Conservation (phyloP, 2,888 invertebrate species). For the Mechanitis mazaeus region DNA sequence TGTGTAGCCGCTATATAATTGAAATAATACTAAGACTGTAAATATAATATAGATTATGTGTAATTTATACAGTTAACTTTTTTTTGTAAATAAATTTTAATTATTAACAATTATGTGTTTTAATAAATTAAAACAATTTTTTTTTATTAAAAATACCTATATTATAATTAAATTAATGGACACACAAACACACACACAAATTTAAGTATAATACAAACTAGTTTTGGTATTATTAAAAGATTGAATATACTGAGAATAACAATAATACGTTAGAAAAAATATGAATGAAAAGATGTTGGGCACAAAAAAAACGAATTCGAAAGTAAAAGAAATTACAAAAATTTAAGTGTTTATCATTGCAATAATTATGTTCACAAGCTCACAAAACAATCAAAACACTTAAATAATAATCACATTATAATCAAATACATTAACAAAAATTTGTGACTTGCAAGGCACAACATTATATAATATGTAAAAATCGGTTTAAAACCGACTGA, state of each 20-base stretch:
- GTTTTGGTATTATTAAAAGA: neutral
- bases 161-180: slow-evolving; percentile 19
- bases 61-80: slow-evolving; percentile 64
- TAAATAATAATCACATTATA: too few relatives aligned
- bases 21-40: slow-evolving; percentile 63
- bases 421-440: too few relatives aligned
- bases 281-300: too few relatives aligned
- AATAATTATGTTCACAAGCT: too few relatives aligned
- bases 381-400: too few relatives aligned
- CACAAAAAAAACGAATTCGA: too few relatives aligned
- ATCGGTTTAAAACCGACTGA: too few relatives aligned
- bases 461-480: too few relatives aligned
- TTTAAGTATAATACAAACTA: slow-evolving; percentile 1
- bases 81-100: slow-evolving; percentile 68
- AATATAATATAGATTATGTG: slow-evolving; percentile 63
- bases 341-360: too few relatives aligned
- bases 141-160: slow-evolving; percentile 11
- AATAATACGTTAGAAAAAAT: neutral
- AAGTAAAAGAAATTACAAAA: too few relatives aligned
- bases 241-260: neutral
- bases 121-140: slow-evolving; percentile 16
- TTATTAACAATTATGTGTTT: slow-evolving; percentile 22
- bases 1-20: slow-evolving; percentile 28
- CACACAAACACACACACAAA: slow-evolving; percentile 36
- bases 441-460: too few relatives aligned